These are phyloP conservation scores for Zoanthus sansibaricus DNA, from an alignment of 92 coral and sea anemone genomes.

Conservation along the genomic window DNA sequence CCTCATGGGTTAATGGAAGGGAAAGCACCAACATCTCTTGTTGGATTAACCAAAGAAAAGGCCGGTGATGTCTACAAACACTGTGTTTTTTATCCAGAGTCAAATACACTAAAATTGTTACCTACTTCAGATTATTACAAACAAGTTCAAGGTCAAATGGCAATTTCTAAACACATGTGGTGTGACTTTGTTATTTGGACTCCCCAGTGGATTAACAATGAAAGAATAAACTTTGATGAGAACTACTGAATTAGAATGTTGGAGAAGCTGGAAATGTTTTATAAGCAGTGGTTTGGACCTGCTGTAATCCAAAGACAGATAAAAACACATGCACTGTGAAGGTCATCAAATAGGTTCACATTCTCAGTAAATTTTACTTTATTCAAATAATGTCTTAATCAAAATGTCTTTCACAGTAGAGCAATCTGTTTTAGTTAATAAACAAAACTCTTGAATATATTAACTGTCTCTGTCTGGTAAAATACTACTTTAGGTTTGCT, in stretches of 20 bases:
- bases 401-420: too few species aligned
- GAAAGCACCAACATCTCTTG: constrained; percentile 13
- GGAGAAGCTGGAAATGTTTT: constrained; percentile 9
- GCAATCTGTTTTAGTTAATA: not conserved
- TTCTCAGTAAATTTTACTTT: not conserved
- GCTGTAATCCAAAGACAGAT: constrained; percentile 5
- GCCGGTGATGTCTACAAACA: constrained; percentile 10
- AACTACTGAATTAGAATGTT: constrained; percentile 1
- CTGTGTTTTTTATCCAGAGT: constrained; percentile 4
- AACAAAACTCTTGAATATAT: not conserved
- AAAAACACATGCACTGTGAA: not conserved
- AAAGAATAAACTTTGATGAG: constrained; percentile 6
- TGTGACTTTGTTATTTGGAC: constrained; percentile 8
- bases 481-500: not conserved
- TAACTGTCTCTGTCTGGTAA: not conserved
- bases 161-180: constrained; percentile 8
- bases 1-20: constrained; percentile 11
- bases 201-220: not conserved
- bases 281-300: constrained; percentile 6
- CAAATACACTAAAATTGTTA: constrained; percentile 1
- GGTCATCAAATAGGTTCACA: constrained; percentile 1
- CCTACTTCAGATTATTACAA: constrained; percentile 4
- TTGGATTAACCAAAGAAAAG: constrained; percentile 7
- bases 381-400: not conserved
- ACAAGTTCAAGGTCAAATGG: constrained; percentile 12